Conservation (phyloP, 2,797 vertebrate species). For the Limnodromus scolopaceus region DNA sequence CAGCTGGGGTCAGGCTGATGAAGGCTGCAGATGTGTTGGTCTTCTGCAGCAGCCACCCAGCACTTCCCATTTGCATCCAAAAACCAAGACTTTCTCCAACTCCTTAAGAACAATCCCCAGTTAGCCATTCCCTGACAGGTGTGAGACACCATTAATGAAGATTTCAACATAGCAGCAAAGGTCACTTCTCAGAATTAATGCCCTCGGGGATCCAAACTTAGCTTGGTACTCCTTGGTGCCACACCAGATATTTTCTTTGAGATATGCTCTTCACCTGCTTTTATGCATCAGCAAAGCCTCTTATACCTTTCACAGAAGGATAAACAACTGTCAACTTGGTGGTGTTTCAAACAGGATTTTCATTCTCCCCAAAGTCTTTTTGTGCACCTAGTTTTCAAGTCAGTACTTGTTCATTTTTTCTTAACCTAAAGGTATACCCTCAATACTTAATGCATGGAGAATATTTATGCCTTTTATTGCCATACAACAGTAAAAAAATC, state of each 20-base stretch:
- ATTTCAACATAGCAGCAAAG: background rate
- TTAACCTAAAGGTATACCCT: background rate
- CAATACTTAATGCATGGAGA: background rate
- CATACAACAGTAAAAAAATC: background rate
- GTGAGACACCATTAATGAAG: background rate
- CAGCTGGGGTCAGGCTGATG: accelerated
- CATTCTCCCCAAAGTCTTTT: background rate
- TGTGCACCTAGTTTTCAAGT: background rate
- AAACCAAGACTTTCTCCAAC: background rate
- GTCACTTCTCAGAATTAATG: background rate
- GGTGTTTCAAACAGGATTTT: background rate
- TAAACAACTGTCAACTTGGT: background rate
- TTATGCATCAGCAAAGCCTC: background rate
- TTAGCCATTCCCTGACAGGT: background rate
- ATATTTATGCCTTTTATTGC: background rate
- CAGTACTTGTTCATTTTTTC: background rate
- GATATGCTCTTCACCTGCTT: background rate
- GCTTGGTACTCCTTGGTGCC: no score
- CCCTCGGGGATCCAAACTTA: background rate
- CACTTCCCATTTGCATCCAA: background rate
- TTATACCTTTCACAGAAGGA: background rate
- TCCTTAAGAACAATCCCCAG: background rate
- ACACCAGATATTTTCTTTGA: background rate
- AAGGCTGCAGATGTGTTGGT: background rate
- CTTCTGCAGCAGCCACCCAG: background rate